Evolutionary conservation across 2,797 vertebrate species (phyloP), one percentile per base, ranked within the genome.

Genomic region (Cossypha niveicapilla): DNA sequence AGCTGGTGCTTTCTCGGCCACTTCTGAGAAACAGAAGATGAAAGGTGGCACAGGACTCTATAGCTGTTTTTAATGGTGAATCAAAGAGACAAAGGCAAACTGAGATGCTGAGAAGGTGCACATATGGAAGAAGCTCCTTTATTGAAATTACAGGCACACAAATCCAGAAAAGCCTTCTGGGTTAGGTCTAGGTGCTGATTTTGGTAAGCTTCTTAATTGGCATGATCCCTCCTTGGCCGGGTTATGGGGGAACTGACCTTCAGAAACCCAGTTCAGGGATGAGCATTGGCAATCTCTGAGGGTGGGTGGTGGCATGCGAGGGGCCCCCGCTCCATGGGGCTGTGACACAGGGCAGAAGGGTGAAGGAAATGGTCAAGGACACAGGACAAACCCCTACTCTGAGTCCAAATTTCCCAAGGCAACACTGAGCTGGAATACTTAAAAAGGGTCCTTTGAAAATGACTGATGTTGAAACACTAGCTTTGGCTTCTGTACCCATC

Each of bases 61-160:
- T n/a, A 44, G 18, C 5, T 80, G 27, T 71, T 86, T 82, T 73
- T 53, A 77, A 88, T 84, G 42, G 56, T 51, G 25, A 85, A 79
- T 84, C 79, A 42, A 77, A 91, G 70, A 66, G 56, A 71, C 47
- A 51, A 88, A 92, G 48, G 56, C 32, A 50, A 96, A 77, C 18
- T 0, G 5, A 65, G 66, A 76, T 78, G 68, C 74, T 84, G 91
- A 94, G 80, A 86, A 94, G 84, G 61, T 89, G 89, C 91, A 85
- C 91, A 94, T 96, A 95, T 96, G 96, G 94, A 95, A 93, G 58
- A 92, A 95, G 85, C 63, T 93, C 88, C 84, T 94, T 90, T 93
- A 61, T 96, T 93, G 95, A 95, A 95, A 94, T 96, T 96, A 95
- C 86, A 80, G 80, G 91, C 92, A 82, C 87, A 44, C 82, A 96